Conservation (phyloP, 2,888 invertebrate species). For the Archaeoteleia sp. region DNA sequence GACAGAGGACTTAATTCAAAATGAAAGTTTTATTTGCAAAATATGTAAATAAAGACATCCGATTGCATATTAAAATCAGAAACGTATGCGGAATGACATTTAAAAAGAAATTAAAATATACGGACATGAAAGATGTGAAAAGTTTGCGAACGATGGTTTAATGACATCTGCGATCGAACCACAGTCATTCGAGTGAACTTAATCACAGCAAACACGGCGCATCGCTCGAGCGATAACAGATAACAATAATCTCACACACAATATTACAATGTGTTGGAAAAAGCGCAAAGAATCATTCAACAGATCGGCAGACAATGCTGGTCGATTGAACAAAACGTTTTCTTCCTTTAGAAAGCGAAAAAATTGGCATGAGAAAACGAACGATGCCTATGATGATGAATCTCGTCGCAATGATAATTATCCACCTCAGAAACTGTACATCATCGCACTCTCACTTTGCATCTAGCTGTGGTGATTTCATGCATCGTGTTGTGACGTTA, state of each 20-base stretch:
- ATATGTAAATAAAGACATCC: no score
- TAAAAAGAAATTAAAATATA: no score
- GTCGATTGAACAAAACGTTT: constrained; percentile 46
- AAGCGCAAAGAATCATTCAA: constrained; percentile 20
- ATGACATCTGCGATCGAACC: neutral
- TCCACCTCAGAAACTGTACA: constrained; percentile 32
- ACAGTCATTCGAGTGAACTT: no score
- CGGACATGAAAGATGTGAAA: no score
- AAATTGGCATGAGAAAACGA: constrained; percentile 47
- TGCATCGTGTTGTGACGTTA: constrained; percentile 20
- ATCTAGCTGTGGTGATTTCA: constrained; percentile 25
- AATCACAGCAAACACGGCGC: no score
- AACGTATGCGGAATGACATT: no score
- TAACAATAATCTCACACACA: no score
- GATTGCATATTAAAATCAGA: no score
- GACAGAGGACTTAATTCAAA: no score
- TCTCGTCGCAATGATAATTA: constrained; percentile 47
- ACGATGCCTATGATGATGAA: constrained; percentile 39
- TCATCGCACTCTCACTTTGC: constrained; percentile 50
- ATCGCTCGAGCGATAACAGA: no score
- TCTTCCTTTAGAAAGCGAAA: constrained; percentile 50
- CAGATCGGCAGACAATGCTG: constrained; percentile 37
- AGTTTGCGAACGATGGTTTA: no score
- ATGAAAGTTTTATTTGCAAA: no score
- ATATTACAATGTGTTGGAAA: constrained; percentile 17